Base-by-base conservation (phyloP, 2,888 invertebrate species). In the Euzetes globulus region DNA sequence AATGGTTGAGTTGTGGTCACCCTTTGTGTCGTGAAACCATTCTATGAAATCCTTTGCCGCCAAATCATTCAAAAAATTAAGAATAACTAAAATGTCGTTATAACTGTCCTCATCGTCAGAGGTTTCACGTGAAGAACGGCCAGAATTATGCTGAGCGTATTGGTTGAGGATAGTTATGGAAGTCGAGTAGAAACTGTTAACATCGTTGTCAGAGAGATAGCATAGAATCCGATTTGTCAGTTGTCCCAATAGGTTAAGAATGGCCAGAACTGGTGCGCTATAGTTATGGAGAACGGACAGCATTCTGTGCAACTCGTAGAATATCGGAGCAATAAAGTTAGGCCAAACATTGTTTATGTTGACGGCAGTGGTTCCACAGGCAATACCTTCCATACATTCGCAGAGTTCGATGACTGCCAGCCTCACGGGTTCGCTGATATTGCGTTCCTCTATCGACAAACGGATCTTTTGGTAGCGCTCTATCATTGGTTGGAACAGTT, bases 271-370 rank as follows among this genome's bases (percentile, higher is more conserved):
- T 75, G 93, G 87, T 75, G 88, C 87, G 74, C 89, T 89, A 82
- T 91, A 91, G 83, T 91, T 90, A 82, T 90, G 89, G 81, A 90
- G 92, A 45, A 89, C 82, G 76, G 86, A 88, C 75, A 92, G 82
- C 68, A 92, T 85, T n/a, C 86, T 86, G 1, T 90, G 87, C 77
- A 90, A 83, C 81, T 89, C 88, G 27, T 86, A 86, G 79, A 92
- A 82, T 50, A 90, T 85, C 7, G 88, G 88, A 68, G 85, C 84
- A 15, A 88, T 82, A 81, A 89, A 86, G 79, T 87, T 86, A 81
- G 88, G 89, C 50, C 87, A 78, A 41, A 81, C 79, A 6, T 72
- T 58, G 29, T 80, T 78, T 15, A 81, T 77, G 72, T 81, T 83
- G 76, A 80, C 79, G 5, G 80, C 78, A n/a, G 77, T 77, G 41